These are phyloP conservation scores for Metacarcinus magister DNA, from an alignment of 2,888 invertebrate genomes.

Conservation along the genomic window DNA sequence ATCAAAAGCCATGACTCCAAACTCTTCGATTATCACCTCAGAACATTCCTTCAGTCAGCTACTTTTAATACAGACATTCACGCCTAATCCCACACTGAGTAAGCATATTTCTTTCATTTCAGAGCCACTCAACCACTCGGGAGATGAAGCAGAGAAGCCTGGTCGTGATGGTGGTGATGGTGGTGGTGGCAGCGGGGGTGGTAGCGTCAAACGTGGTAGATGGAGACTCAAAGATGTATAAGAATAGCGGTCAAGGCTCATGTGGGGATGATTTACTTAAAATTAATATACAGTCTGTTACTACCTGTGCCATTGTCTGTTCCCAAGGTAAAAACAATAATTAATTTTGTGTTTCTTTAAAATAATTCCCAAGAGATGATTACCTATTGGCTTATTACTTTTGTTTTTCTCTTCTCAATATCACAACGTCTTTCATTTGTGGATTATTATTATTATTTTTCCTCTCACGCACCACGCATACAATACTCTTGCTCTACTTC, in stretches of 20 bases:
- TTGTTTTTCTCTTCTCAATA: neutral
- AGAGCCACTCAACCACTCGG: neutral
- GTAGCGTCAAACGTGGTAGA: neutral
- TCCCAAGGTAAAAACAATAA: neutral
- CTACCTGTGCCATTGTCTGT: neutral
- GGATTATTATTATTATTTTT: neutral
- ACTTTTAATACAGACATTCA: neutral
- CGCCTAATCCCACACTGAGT: neutral
- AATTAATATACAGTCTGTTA: neutral
- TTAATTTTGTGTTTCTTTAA: too few species aligned
- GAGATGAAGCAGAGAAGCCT: neutral
- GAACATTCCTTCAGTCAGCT: neutral
- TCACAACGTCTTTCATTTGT: too few species aligned
- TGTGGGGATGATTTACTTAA: neutral
- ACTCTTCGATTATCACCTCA: too few species aligned
- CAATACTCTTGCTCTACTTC: neutral
- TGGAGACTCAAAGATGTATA: too few species aligned
- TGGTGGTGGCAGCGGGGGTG: neutral
- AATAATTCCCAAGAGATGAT: too few species aligned
- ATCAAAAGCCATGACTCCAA: too few species aligned
- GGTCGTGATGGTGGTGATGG: neutral
- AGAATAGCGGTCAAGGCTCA: neutral
- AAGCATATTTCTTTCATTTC: neutral
- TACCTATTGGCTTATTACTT: neutral
- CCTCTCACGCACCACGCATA: neutral